Percentiles rank a stretch among this genome's conserved stretches.
Conservation (phyloP, 2,797 vertebrate genomes). For the Masticophis lateralis region DNA sequence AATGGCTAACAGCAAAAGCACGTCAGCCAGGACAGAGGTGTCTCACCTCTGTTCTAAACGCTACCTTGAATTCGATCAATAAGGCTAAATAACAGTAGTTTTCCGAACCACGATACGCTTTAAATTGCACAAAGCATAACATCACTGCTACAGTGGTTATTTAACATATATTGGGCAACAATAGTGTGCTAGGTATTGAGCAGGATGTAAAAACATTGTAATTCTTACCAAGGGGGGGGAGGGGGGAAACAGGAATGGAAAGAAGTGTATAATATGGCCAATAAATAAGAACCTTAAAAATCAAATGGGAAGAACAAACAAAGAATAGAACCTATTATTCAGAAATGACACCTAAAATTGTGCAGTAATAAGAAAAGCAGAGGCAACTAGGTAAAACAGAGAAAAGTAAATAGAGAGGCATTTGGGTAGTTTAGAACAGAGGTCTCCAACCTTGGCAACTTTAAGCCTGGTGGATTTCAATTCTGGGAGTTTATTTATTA, state of each 20-base stretch:
- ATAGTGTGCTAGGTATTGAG: not conserved
- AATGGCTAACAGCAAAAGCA: not conserved
- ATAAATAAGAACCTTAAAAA: not conserved
- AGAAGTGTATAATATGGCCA: not conserved
- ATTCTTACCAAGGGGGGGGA: rapidly evolving
- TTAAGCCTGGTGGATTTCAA: too few relatives aligned
- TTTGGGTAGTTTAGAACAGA: not conserved
- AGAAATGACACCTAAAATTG: not conserved
- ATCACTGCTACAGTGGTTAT: not conserved
- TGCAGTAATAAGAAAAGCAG: not conserved
- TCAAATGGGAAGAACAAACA: not conserved
- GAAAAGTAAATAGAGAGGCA: not conserved
- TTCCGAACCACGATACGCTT: not conserved
- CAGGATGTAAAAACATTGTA: not conserved
- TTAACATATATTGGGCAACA: not conserved
- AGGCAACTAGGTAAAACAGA: too few relatives aligned
- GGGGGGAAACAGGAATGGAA: not conserved
- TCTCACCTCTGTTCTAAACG: not conserved
- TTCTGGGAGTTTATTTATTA: too few relatives aligned
- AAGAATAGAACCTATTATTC: not conserved
- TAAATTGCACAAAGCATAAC: not conserved
- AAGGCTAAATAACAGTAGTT: not conserved
- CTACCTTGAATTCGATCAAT: not conserved
- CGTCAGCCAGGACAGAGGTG: not conserved
- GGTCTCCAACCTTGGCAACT: too few relatives aligned